Conservation (phyloP, 2,113 vertebrate genomes). For the Lagopus leucura region DNA sequence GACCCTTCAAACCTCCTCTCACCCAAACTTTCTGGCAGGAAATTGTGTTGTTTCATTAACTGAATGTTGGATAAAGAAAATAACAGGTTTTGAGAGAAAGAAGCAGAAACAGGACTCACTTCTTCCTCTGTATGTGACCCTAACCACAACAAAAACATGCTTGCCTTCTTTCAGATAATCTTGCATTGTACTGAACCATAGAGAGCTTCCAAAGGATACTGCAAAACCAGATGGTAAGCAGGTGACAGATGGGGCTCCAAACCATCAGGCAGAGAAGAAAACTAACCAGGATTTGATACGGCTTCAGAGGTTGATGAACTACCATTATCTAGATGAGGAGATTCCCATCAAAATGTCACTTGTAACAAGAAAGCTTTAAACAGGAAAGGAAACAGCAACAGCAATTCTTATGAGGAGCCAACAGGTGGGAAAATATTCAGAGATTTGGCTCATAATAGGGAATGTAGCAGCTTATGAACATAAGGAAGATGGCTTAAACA, state of each 20-base stretch:
- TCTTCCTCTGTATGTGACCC: neutral
- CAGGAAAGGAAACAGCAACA: neutral
- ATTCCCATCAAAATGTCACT: neutral
- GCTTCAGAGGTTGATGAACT: neutral
- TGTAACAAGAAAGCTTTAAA: neutral
- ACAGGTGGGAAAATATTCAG: neutral
- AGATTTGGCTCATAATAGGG: neutral
- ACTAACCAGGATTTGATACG: slow-evolving; percentile 7
- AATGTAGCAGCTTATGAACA: neutral
- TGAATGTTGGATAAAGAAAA: neutral
- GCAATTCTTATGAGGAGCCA: neutral
- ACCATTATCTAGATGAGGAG: neutral
- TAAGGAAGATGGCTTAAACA: neutral
- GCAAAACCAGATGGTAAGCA: slow-evolving; percentile 32
- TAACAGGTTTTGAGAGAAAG: neutral
- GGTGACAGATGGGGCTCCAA: slow-evolving; percentile 16
- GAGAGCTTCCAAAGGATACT: slow-evolving; percentile 7
- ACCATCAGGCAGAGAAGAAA: neutral
- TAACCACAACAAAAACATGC: neutral
- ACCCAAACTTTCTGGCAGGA: neutral
- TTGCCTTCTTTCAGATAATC: neutral
- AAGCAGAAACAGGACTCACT: neutral
- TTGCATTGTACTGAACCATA: neutral
- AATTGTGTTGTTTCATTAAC: neutral
- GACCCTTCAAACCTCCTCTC: neutral